phyloP scores from a whole-genome alignment of 2,113 vertebrate species.

The Dryoscopus gambensis region DNA sequence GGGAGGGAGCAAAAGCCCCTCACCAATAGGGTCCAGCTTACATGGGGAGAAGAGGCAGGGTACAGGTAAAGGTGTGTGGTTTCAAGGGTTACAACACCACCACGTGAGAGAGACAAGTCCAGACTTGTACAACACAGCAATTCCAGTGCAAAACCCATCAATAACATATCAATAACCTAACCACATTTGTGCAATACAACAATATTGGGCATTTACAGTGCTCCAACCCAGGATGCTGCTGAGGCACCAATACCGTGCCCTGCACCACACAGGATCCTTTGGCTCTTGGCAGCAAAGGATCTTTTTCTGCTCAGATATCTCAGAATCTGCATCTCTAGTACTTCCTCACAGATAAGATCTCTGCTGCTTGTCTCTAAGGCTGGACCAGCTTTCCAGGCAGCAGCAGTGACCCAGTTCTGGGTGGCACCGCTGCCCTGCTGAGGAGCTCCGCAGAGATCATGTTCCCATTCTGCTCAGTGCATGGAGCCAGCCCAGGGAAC shows the following conservation, averaged over 20 bases:
- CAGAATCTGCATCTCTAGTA: not conserved
- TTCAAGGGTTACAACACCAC: no score
- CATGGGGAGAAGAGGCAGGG: no score
- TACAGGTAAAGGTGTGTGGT: no score
- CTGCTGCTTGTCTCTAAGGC: not conserved
- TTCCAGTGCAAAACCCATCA: no score
- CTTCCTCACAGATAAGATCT: not conserved
- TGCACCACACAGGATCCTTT: not conserved
- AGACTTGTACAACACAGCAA: no score
- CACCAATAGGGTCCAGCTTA: no score
- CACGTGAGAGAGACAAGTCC: no score
- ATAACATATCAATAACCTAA: no score
- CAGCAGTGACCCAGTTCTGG: not conserved
- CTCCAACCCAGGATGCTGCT: not conserved
- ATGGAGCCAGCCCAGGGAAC: not conserved
- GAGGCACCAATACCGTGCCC: rapidly evolving
- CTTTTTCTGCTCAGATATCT: not conserved
- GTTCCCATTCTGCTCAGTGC: not conserved
- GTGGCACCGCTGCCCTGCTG: not conserved
- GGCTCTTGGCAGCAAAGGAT: not conserved
- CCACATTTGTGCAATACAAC: no score
- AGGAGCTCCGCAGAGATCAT: not conserved
- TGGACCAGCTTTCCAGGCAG: not conserved
- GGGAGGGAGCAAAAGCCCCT: no score
- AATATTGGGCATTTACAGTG: rapidly evolving